Evolutionary conservation across 2,113 vertebrate species (phyloP).

Genomic region (Hemichromis elongatus): DNA sequence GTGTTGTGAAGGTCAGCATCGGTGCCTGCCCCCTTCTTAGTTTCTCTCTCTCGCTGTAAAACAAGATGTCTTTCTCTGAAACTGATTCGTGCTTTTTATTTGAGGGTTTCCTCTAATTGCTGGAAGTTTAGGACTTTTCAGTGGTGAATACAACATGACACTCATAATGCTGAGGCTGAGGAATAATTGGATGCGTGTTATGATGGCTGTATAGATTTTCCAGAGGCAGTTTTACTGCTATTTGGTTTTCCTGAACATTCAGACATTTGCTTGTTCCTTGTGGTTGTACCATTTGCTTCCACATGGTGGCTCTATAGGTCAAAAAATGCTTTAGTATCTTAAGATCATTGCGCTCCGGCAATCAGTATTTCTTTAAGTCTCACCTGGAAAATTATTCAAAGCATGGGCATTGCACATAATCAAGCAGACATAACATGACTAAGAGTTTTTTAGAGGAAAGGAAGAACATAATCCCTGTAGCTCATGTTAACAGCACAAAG

Average conservation of each 20-base stretch:
- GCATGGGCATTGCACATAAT: neutral
- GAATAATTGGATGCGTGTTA: slow-evolving; percentile 43
- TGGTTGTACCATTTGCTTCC: slow-evolving; percentile 31
- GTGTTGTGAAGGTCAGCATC: slow-evolving; percentile 67
- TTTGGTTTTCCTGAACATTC: neutral
- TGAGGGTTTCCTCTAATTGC: slow-evolving; percentile 55
- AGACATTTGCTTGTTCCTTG: neutral
- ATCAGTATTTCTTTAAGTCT: neutral
- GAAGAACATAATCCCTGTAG: neutral
- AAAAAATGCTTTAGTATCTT: slow-evolving; percentile 37
- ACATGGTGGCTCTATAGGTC: slow-evolving; percentile 80
- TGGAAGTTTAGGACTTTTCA: slow-evolving; percentile 34
- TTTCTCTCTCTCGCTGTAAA: slow-evolving; percentile 11
- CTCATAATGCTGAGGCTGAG: neutral
- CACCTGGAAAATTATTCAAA: neutral
- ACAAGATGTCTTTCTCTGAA: slow-evolving; percentile 32
- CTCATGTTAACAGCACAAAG: neutral
- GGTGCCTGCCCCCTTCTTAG: slow-evolving; percentile 7
- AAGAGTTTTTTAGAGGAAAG: neutral
- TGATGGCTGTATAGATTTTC: neutral
- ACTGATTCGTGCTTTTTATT: slow-evolving; percentile 20
- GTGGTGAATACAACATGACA: slow-evolving; percentile 11
- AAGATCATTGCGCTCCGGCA: neutral
- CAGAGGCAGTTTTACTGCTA: neutral
- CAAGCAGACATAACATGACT: neutral